Percentiles rank a stretch among this genome's conserved stretches.
Evolutionary conservation across 1,140 invertebrate species (phyloP).

Genomic region (Bilobella aurantiaca): DNA sequence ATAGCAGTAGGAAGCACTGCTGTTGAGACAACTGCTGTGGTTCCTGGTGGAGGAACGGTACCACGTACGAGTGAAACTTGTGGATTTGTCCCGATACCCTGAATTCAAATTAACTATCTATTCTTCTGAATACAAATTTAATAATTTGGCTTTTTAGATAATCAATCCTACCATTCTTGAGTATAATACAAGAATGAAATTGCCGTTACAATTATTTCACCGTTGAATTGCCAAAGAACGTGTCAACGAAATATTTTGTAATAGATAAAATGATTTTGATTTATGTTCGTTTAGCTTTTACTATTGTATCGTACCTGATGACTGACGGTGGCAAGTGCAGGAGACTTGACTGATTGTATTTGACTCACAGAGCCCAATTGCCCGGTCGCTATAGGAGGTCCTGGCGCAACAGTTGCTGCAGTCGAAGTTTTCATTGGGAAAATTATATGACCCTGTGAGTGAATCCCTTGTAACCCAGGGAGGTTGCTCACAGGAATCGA

Average conservation of each 20-base stretch:
- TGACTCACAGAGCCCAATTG: not conserved
- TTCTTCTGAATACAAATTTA: not conserved
- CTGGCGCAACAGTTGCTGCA: not conserved
- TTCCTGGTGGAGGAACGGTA: not conserved
- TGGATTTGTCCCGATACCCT: not conserved
- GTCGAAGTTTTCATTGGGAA: not conserved
- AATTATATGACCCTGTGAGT: not conserved
- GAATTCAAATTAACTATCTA: too few species aligned
- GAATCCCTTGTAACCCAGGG: not conserved
- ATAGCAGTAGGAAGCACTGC: too few species aligned
- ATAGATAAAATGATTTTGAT: too few species aligned
- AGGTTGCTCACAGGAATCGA: slow-evolving; percentile 7
- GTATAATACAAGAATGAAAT: too few species aligned
- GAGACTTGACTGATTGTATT: not conserved
- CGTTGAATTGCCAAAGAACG: too few species aligned
- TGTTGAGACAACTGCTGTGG: too few species aligned
- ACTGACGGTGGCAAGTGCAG: not conserved
- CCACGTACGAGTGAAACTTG: not conserved
- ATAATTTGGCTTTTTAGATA: too few species aligned
- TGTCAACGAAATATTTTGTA: too few species aligned
- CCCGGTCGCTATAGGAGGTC: not conserved
- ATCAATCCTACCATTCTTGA: too few species aligned
- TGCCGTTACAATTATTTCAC: too few species aligned
- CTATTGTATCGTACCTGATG: too few species aligned
- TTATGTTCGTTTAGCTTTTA: too few species aligned